Evolutionary conservation across 2,888 invertebrate species (phyloP).

Genomic region (Ormyrus labotus): DNA sequence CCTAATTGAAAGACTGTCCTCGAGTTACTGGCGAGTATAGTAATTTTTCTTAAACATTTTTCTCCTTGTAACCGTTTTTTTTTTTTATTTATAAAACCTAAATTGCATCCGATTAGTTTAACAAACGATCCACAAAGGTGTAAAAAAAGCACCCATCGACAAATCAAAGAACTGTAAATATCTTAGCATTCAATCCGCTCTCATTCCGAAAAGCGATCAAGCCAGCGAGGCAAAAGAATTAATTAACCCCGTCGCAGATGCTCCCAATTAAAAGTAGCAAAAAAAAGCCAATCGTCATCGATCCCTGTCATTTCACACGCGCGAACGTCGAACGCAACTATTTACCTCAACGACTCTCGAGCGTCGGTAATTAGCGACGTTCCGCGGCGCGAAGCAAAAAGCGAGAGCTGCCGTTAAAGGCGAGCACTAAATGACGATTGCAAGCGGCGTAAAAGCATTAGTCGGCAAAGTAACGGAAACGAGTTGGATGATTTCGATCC

Average conservation of each 20-base stretch:
- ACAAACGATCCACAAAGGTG: too few relatives aligned
- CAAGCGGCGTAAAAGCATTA: conserved; percentile 11
- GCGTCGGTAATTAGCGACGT: too few relatives aligned
- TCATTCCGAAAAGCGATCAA: conserved; percentile 1
- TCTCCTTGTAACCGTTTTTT: too few relatives aligned
- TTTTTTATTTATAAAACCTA: too few relatives aligned
- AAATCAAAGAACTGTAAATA: too few relatives aligned
- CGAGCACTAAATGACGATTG: conserved; percentile 11
- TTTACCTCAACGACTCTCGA: background rate
- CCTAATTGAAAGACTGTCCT: too few relatives aligned
- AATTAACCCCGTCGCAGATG: conserved; percentile 26
- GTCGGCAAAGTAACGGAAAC: conserved; percentile 11
- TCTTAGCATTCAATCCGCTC: background rate
- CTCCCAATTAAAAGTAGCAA: background rate
- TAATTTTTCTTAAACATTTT: too few relatives aligned
- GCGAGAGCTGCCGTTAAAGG: background rate
- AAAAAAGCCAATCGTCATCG: background rate
- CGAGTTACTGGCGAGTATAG: too few relatives aligned
- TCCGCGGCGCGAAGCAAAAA: background rate
- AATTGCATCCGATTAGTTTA: too few relatives aligned
- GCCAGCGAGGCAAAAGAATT: conserved; percentile 16
- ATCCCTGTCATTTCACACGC: conserved; percentile 4
- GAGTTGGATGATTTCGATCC: conserved; percentile 36
- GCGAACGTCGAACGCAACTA: background rate
- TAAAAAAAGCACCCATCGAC: too few relatives aligned